Base-by-base conservation (phyloP, 2,888 invertebrate species). In the Taphrorychus bicolor region DNA sequence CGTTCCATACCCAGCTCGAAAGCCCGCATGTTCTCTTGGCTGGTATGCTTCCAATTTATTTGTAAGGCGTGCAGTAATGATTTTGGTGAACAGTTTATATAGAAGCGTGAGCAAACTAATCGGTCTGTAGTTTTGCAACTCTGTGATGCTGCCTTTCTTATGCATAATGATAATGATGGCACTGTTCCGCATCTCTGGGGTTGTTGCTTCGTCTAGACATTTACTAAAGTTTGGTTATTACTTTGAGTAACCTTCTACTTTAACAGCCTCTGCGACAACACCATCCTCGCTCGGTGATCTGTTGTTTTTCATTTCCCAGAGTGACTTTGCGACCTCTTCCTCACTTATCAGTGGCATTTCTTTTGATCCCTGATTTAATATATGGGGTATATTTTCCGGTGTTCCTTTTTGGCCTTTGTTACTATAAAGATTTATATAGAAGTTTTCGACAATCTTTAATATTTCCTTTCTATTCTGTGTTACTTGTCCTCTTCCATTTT, bases 401-500 rank as follows among this genome's bases (percentile, higher is more conserved):
- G n/a, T n/a, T n/a, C n/a, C n/a, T n/a, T n/a, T n/a, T n/a, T n/a
- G n/a, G n/a, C n/a, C n/a, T n/a, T n/a, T n/a, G n/a, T n/a, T n/a
- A n/a, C n/a, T n/a, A n/a, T n/a, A n/a, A n/a, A n/a, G n/a, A n/a
- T n/a, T n/a, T n/a, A n/a, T n/a, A n/a, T n/a, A n/a, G n/a, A n/a
- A n/a, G n/a, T n/a, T n/a, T n/a, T n/a, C n/a, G n/a, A n/a, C n/a
- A n/a, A n/a, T n/a, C n/a, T n/a, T 54, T 54, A 54, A 24, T 24
- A 54, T 54, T 54, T 54, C 54, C 16, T 54, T 14, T 14, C 23
- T 54, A 5, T 54, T 54, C 24, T 5, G 22, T 54, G 54, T 54
- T 24, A 54, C 16, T 54, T 54, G 54, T 24, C 54, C 54, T 24
- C 54, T 24, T n/a, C 16, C 54, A 54, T 54, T 54, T 54, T 54